phyloP scores from a whole-genome alignment of 2,888 invertebrate genomes.

The Andrena bucephala region DNA sequence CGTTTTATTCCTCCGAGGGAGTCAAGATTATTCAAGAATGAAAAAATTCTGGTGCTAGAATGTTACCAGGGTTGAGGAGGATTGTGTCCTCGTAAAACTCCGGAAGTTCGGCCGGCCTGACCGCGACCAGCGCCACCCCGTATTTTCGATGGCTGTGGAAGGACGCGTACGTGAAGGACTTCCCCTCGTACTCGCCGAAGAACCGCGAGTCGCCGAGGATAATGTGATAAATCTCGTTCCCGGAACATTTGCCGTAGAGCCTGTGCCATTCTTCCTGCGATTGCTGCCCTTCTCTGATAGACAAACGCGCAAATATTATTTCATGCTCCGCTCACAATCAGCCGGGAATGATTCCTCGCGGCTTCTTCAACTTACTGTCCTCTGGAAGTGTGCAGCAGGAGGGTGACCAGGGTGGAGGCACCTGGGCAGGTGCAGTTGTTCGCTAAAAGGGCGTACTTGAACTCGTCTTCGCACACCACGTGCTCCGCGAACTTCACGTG shows the following conservation, averaged over 20 bases:
- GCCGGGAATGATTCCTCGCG: no score
- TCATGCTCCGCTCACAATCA: no score
- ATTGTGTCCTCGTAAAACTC: constrained; percentile 98
- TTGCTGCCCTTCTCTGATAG: constrained; percentile 94
- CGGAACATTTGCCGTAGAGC: constrained; percentile 98
- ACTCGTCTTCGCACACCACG: constrained; percentile 99
- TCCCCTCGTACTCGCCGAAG: constrained; percentile 99
- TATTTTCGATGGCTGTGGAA: constrained; percentile 99
- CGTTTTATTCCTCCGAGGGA: no score
- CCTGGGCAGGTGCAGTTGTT: constrained; percentile 99
- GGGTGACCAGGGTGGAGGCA: constrained; percentile 97
- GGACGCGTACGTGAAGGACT: constrained; percentile 99
- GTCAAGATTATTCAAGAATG: neutral
- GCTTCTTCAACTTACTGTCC: constrained; percentile 93
- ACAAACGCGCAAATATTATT: neutral
- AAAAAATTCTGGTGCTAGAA: neutral
- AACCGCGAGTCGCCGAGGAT: constrained; percentile 97
- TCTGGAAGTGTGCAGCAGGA: constrained; percentile 97
- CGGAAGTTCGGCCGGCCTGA: constrained; percentile 95
- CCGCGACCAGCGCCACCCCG: constrained; percentile 98
- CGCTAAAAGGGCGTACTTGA: constrained; percentile 98
- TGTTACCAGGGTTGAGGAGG: constrained; percentile 92
- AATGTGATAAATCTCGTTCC: constrained; percentile 99
- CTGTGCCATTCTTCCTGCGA: constrained; percentile 99
- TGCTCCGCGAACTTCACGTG: constrained; percentile 99